Percentiles rank a stretch among this genome's conserved stretches.
Conservation (phyloP, 2,113 vertebrate genomes). For the Sigmodon hispidus region DNA sequence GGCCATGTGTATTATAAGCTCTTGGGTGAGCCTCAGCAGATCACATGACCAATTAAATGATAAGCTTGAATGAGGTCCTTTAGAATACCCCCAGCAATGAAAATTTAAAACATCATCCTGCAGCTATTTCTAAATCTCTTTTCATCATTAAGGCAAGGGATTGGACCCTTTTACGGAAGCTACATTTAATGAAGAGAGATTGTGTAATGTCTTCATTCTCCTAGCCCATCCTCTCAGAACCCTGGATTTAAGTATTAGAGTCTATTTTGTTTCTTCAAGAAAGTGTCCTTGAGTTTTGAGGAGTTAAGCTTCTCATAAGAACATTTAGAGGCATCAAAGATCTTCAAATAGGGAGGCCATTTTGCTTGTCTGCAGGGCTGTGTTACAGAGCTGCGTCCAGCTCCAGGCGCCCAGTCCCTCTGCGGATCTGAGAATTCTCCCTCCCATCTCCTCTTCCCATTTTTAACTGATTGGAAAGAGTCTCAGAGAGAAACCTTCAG, state of each 20-base stretch:
- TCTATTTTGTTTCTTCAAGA: conserved; percentile 38
- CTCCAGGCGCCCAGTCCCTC: not conserved
- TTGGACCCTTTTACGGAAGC: not conserved
- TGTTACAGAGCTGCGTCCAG: not conserved
- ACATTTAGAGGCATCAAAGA: conserved; percentile 30
- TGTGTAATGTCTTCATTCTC: not conserved
- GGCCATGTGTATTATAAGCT: not conserved
- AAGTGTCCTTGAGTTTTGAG: conserved; percentile 40
- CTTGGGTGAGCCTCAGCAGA: not conserved
- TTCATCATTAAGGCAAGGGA: not conserved
- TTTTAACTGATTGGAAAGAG: conserved; percentile 13
- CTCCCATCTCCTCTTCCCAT: conserved; percentile 1
- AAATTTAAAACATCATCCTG: not conserved
- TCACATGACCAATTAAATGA: not conserved
- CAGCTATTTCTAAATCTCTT: not conserved
- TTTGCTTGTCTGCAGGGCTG: not conserved
- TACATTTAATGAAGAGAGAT: not conserved
- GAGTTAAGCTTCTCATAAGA: not conserved
- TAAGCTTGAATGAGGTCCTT: not conserved
- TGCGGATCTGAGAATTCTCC: conserved; percentile 37
- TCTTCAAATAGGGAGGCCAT: conserved; percentile 32
- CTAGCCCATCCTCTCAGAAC: not conserved
- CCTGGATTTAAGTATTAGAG: not conserved
- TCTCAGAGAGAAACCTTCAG: conserved; percentile 58
- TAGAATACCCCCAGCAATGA: not conserved